phyloP scores from a whole-genome alignment of 2,888 invertebrate genomes.

The Archips xylosteana region DNA sequence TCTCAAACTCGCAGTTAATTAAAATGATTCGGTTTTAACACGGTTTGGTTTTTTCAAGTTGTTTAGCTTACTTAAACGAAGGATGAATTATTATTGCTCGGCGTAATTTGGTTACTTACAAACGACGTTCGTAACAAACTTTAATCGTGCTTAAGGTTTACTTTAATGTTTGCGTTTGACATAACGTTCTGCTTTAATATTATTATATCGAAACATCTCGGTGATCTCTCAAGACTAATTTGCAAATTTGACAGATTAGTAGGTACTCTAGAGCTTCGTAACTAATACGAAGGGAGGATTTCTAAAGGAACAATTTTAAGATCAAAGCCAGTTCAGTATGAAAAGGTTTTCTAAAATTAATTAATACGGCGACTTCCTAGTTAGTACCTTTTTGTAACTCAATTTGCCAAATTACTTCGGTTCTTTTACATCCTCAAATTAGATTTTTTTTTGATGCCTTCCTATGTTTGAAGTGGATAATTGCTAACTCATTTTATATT shows the following conservation, averaged over 20 bases:
- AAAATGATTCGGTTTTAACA: not conserved
- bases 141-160: not conserved
- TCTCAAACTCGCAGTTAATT: no score
- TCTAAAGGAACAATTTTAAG: constrained; percentile 45
- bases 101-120: not conserved
- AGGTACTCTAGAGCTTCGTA: constrained; percentile 24
- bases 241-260: constrained; percentile 39
- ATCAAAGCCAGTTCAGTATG: constrained; percentile 47
- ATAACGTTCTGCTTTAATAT: constrained; percentile 7
- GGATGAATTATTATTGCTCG: not conserved
- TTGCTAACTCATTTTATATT: constrained; percentile 2
- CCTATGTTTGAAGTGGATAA: constrained; percentile 12
- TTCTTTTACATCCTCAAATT: constrained; percentile 28
- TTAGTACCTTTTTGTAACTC: constrained; percentile 38
- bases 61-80: not conserved
- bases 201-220: constrained; percentile 9
- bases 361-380: constrained; percentile 48
- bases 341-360: constrained; percentile 53
- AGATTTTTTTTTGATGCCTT: constrained; percentile 16
- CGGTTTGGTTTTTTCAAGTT: not conserved
- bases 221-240: constrained; percentile 29
- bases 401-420: constrained; percentile 37
- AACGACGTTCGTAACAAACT: not conserved
- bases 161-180: constrained; percentile 3
- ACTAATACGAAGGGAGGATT: constrained; percentile 46